Percentiles rank a stretch among this genome's conserved stretches.
These are phyloP conservation scores for Sebastes vulpes DNA, from an alignment of 2,797 vertebrate genomes.

Conservation along the genomic window DNA sequence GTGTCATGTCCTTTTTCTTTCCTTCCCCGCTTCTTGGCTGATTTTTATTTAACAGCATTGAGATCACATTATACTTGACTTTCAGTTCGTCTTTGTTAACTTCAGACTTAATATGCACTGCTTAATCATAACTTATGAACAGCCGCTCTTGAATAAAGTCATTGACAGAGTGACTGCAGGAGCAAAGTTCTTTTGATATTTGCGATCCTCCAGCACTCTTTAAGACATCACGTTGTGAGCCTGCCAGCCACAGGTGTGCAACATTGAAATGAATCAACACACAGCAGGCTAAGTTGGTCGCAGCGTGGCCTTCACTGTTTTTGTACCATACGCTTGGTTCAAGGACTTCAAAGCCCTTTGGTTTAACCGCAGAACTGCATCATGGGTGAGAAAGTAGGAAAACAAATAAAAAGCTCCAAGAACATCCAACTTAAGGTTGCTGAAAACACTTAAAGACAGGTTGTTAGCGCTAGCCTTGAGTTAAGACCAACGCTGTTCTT, in stretches of 20 bases:
- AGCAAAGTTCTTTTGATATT: background rate
- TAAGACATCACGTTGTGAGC: background rate
- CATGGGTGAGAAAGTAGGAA: background rate
- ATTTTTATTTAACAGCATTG: background rate
- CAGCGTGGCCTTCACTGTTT: constrained; percentile 9
- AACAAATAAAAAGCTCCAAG: background rate
- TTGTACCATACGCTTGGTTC: background rate
- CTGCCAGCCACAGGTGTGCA: constrained; percentile 28
- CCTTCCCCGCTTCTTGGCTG: background rate
- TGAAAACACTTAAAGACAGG: constrained; percentile 10
- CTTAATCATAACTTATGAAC: background rate
- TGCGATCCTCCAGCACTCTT: background rate
- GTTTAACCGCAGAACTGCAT: constrained; percentile 5
- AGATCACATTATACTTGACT: background rate
- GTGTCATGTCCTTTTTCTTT: background rate
- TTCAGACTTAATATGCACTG: background rate
- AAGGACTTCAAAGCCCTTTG: constrained; percentile 9
- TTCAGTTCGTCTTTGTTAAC: background rate
- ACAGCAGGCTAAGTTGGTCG: background rate
- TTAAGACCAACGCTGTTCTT: background rate
- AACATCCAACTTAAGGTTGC: background rate
- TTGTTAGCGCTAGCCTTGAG: background rate
- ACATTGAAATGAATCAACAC: constrained; percentile 9
- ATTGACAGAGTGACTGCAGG: background rate
- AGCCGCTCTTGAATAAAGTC: background rate